phyloP scores from a whole-genome alignment of 1,140 invertebrate species.

The Brachionus rotundiformis region DNA sequence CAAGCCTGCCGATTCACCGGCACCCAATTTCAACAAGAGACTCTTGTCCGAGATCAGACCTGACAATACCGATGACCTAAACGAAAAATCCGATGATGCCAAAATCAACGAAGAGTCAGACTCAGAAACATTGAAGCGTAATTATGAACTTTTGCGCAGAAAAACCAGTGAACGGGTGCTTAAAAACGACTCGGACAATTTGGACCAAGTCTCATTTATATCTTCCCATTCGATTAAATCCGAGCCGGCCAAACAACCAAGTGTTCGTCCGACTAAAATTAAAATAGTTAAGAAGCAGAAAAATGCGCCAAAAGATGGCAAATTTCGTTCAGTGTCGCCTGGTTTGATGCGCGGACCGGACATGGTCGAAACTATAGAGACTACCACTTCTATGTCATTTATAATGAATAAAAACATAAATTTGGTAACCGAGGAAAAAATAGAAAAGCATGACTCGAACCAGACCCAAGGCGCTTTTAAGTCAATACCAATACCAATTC shows the following conservation, averaged over 20 bases:
- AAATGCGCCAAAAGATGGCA: neutral
- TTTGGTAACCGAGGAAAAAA: constrained; percentile 46
- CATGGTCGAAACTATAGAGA: constrained; percentile 31
- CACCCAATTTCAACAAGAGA: neutral
- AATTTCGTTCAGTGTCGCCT: constrained; percentile 8
- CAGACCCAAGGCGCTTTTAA: neutral
- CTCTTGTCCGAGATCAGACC: constrained; percentile 35
- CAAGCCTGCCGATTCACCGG: neutral
- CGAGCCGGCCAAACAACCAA: neutral
- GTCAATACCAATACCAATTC: constrained; percentile 25
- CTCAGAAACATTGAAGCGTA: constrained; percentile 18
- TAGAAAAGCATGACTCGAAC: neutral
- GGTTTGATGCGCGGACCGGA: constrained; percentile 39
- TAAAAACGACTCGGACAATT: neutral
- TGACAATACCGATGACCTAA: neutral
- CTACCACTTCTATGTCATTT: constrained; percentile 49
- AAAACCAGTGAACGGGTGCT: constrained; percentile 31
- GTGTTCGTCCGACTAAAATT: neutral
- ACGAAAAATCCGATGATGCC: neutral
- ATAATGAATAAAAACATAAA: constrained; percentile 48
- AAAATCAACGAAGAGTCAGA: neutral
- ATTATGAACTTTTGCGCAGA: constrained; percentile 32
- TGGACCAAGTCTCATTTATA: constrained; percentile 1
- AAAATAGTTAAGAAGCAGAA: constrained; percentile 48
- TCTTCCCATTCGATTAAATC: constrained; percentile 27